Evolutionary conservation across 2,113 vertebrate genomes (phyloP), one percentile per base, ranked within the genome.

Genomic region (Cryptotis parvus): DNA sequence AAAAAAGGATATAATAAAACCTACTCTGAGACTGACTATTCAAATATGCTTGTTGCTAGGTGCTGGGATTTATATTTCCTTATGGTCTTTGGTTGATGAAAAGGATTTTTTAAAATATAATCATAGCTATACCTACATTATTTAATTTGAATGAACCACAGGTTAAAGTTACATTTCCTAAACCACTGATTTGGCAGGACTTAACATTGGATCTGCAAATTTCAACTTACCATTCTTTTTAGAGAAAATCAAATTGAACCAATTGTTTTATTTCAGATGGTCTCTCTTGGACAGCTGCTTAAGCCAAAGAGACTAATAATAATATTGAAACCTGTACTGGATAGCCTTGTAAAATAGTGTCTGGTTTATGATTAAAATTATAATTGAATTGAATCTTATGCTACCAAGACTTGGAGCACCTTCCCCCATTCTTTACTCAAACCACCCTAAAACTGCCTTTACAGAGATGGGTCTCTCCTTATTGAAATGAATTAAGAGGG

Each of bases 261-360:
- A 81, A 90, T 33, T 92, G 43, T 78, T 72, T 90, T n/a, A n/a
- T 88, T 39, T 70, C 31, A 63, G 31, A 87, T 14, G 1, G 1
- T 91, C 35, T 91, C 31, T 91, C 39, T 79, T 84, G 79, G 61
- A 79, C 4, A 76, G 24, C 24, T 91, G 49, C 70, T 74, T 89
- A 65, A 84, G 88, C 52, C 43, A 83, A 77, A 92, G 65, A 72
- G 33, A 70, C 66, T 75, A 94, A 82, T 69, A 70, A 94, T 88
- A 73, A 76, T 24, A 65, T 12, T 24, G 12, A 76, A 79, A 69
- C 33, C 35, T 72, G 16, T 18, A 37, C 39, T 18, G 35, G 41
- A 33, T 69, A 35, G 68, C 78, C 76, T 95, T 80, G 31, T 73
- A 65, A 92, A 90, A 75, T 7, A 29, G n/a, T 72, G 72, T 61